Evolutionary conservation across 2,888 invertebrate genomes (phyloP), one percentile per base, ranked within the genome.

Genomic region (Catonia carolina): DNA sequence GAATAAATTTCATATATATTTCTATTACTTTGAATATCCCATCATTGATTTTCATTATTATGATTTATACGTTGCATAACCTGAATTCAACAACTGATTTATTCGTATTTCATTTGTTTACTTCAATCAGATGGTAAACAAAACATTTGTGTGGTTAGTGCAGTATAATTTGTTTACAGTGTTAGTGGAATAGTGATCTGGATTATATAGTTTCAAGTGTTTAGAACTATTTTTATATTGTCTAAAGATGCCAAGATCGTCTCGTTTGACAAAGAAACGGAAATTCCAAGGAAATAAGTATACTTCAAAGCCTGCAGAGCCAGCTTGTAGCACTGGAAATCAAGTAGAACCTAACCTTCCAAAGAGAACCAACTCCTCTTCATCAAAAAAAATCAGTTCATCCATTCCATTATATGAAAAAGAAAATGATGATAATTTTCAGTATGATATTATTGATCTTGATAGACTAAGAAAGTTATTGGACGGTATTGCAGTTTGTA

Each of bases 301-400:
- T 8, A 37, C 37, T 37, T 37, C 37, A 37, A 37, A 37, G 37
- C 37, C 37, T 37, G 37, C 37, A 37, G 37, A 37, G 37, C 37
- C 37, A 37, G 37, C 37, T 37, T 37, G 37, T 37, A 37, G 37
- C 37, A 5, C 37, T 37, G 37, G 37, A 14, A 37, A 17, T 37
- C 37, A 37, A 37, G 37, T 15, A 37, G 37, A 37, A 37, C n/a
- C n/a, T n/a, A n/a, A n/a, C n/a, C 37, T 37, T 37, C 37, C 37
- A 37, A 37, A 37, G 37, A 37, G 17, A 37, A 3, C 37, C 37
- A 37, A 17, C 8, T 6, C 37, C 37, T 37, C 37, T 37, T 37
- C 37, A 37, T 37, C 37, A 37, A 37, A 17, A 6, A 37, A 37
- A 37, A 37, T n/a, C n/a, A n/a, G n/a, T n/a, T n/a, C n/a, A n/a